phyloP scores from a whole-genome alignment of 1,140 invertebrate genomes.

The Trichonephila inaurata region DNA sequence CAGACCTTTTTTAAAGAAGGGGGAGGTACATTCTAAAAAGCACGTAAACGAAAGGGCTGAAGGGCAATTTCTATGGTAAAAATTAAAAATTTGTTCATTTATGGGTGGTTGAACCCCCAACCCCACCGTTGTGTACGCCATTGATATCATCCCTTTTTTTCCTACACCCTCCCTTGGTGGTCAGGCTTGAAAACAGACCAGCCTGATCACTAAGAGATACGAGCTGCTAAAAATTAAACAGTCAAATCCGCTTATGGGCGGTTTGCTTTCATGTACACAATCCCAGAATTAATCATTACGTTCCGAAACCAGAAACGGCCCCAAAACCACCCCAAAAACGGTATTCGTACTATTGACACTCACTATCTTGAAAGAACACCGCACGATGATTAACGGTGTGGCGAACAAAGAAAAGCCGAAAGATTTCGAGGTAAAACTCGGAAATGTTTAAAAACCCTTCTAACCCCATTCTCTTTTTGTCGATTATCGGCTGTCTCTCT shows the following conservation, averaged over 20 bases:
- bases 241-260: not conserved
- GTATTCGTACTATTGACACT: constrained; percentile 7
- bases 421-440: constrained; percentile 17
- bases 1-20: too few species aligned
- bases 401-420: constrained; percentile 12
- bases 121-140: too few species aligned
- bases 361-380: constrained; percentile 12
- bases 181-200: not conserved
- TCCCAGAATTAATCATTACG: constrained; percentile 2
- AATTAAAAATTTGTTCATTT: too few species aligned
- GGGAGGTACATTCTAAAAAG: too few species aligned
- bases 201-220: not conserved
- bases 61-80: too few species aligned
- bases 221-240: not conserved
- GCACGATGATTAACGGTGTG: constrained; percentile 55
- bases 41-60: too few species aligned
- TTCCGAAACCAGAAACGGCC: not conserved
- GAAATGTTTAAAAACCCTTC: constrained; percentile 8
- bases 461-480: not conserved
- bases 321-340: not conserved
- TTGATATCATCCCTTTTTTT: too few species aligned
- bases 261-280: constrained; percentile 17
- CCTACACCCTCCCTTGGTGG: too few species aligned
- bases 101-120: too few species aligned
- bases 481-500: not conserved